phyloP scores from a whole-genome alignment of 2,113 vertebrate genomes.

The Raphicerus campestris region DNA sequence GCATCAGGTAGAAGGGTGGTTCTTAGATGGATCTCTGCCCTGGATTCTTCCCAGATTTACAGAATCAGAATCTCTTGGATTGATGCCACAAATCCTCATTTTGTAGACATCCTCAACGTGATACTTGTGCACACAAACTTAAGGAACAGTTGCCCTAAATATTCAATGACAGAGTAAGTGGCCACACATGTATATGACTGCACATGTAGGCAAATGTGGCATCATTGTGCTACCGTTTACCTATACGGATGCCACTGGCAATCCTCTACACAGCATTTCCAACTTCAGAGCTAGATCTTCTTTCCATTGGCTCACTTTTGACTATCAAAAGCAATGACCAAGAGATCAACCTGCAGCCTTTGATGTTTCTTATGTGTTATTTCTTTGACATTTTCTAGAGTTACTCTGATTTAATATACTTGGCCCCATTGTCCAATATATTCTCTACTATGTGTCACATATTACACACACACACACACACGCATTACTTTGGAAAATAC shows the following conservation, averaged over 20 bases:
- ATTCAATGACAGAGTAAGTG: not conserved
- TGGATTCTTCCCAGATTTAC: not conserved
- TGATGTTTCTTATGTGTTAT: not conserved
- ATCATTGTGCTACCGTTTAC: not conserved
- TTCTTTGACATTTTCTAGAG: not conserved
- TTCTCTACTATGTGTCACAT: not conserved
- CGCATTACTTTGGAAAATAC: not conserved
- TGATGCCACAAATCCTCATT: not conserved
- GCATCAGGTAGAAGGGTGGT: not conserved
- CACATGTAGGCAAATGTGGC: not conserved
- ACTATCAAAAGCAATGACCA: not conserved
- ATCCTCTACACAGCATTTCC: not conserved
- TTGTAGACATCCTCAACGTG: not conserved
- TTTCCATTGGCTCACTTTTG: not conserved
- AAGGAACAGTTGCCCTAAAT: not conserved
- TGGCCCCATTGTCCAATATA: not conserved
- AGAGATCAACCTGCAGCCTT: not conserved
- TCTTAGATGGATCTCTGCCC: not conserved
- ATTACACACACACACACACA: not conserved
- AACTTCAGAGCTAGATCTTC: not conserved
- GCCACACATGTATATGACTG: not conserved
- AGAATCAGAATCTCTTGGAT: not conserved
- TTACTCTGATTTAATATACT: not conserved
- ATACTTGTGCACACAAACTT: not conserved
- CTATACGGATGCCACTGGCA: no score